These are phyloP conservation scores for Oligia latruncula DNA, from an alignment of 2,888 invertebrate species.

Conservation along the genomic window DNA sequence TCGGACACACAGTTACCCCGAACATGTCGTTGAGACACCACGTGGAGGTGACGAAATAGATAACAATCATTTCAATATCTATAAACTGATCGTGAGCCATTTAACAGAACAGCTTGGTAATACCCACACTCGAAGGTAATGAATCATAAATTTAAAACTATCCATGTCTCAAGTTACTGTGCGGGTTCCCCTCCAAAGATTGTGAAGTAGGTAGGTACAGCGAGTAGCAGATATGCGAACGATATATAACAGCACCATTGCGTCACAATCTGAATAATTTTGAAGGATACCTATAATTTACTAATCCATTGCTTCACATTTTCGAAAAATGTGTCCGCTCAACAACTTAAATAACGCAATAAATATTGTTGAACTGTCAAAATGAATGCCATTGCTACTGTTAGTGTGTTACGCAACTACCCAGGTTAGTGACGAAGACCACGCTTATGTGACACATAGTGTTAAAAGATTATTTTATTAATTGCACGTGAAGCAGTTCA, in stretches of 20 bases:
- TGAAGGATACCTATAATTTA: not conserved
- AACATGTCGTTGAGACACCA: not conserved
- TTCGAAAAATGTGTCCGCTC: not conserved
- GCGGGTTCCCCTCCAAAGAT: not conserved
- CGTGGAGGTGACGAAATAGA: conserved; percentile 5
- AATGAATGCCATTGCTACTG: too few species aligned
- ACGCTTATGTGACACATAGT: not conserved
- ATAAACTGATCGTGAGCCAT: not conserved
- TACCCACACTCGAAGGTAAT: conserved; percentile 19
- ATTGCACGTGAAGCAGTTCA: not conserved
- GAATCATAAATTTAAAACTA: conserved; percentile 22
- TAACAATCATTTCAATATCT: conserved; percentile 1
- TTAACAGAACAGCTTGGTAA: conserved; percentile 5
- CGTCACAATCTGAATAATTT: not conserved
- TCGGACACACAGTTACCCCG: not conserved
- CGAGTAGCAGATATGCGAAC: not conserved
- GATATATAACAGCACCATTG: not conserved
- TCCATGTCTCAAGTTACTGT: not conserved
- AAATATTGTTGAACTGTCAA: too few species aligned
- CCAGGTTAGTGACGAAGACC: not conserved
- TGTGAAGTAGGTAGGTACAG: not conserved
- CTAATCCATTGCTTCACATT: not conserved
- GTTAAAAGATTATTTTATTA: not conserved
- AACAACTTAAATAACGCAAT: not conserved
- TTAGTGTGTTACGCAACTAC: too few species aligned